Evolutionary conservation across 1,140 invertebrate genomes (phyloP), one percentile per base, ranked within the genome.

Genomic region (Calosoma granatense): DNA sequence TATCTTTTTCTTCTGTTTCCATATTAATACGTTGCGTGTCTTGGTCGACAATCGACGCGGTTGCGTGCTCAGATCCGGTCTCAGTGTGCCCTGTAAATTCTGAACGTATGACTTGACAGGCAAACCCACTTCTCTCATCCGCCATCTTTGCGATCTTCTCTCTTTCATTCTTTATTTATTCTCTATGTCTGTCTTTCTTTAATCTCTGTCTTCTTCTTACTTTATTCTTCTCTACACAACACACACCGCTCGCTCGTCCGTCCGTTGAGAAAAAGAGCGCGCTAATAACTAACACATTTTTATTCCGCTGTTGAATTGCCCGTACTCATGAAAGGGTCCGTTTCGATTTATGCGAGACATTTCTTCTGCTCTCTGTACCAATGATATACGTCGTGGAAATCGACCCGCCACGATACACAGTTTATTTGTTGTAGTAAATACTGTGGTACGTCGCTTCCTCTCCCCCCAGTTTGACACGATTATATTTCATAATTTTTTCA

Each of bases 221-320:
- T n/a, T n/a, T n/a, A n/a, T n/a, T n/a, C n/a, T n/a, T n/a, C n/a
- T n/a, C n/a, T n/a, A n/a, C n/a, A n/a, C n/a, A n/a, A n/a, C n/a
- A n/a, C n/a, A n/a, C n/a, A n/a, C n/a, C n/a, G n/a, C n/a, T n/a
- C n/a, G n/a, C n/a, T n/a, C 6, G 6, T 47, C 17, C 41, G 41
- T 47, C 17, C 41, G 41, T 12, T 17, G 4, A 47, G 6, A 17
- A 47, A 47, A 47, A 47, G 6, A 11, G 17, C 17, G 41, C 15
- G 41, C 15, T 47, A 47, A 47, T 47, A 47, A 47, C 41, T 47
- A 47, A 47, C 41, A 47, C 15, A 47, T 47, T 47, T 47, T 47
- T 47, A 47, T 47, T 11, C 6, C 15, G 9, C 17, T 47, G 6
- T 47, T 47, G 41, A 17, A 47, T 47, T 47, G 26, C 26, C 6